These are phyloP conservation scores for Salminus brasiliensis DNA, from an alignment of 2,113 vertebrate species.

Conservation along the genomic window DNA sequence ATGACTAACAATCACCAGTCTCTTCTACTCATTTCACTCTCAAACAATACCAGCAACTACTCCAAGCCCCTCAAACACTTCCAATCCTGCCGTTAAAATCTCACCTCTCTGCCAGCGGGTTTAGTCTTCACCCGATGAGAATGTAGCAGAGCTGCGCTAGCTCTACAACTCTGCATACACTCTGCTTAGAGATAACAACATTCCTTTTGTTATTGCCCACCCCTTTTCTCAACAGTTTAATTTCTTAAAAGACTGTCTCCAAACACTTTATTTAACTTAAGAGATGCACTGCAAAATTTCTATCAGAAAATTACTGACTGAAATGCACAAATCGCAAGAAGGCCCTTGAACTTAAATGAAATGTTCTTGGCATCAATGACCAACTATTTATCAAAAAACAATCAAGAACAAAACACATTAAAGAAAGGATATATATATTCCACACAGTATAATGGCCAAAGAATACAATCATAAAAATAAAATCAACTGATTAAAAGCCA, in stretches of 20 bases:
- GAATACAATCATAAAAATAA: too few species aligned
- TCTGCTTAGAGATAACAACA: constrained; percentile 20
- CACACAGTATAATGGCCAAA: too few species aligned
- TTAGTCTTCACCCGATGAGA: constrained; percentile 62
- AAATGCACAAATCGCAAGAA: background rate
- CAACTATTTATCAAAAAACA: too few species aligned
- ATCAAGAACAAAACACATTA: too few species aligned
- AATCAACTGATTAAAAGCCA: too few species aligned
- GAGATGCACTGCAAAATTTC: background rate
- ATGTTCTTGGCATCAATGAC: too few species aligned
- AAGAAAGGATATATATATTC: too few species aligned
- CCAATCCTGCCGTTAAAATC: constrained; percentile 69
- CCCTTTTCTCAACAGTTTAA: background rate
- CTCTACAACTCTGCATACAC: constrained; percentile 52
- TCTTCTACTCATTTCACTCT: constrained; percentile 40
- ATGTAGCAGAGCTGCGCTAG: constrained; percentile 70
- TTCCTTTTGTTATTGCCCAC: constrained; percentile 1
- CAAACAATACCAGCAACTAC: constrained; percentile 44
- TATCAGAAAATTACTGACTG: background rate
- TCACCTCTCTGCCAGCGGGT: constrained; percentile 73
- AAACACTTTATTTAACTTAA: constrained; percentile 1
- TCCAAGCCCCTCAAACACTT: constrained; percentile 54
- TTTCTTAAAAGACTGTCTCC: constrained; percentile 2
- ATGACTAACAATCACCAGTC: constrained; percentile 30
- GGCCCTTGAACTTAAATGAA: background rate